Evolutionary conservation across 2,113 vertebrate genomes (phyloP).

Genomic region (Myrmophylax atrothorax): DNA sequence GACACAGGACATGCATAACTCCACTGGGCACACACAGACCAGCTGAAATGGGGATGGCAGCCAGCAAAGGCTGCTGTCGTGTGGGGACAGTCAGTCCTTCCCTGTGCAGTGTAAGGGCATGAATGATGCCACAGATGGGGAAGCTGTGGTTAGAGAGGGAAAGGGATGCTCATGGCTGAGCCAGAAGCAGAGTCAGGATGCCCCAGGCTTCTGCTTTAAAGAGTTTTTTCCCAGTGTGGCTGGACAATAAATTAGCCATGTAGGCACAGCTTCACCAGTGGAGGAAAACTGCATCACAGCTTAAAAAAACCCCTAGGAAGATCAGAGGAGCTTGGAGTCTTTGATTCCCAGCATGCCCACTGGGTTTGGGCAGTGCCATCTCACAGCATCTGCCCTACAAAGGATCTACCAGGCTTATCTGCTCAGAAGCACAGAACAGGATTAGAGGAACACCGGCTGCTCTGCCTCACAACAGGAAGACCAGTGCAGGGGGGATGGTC

Average conservation of each 20-base stretch:
- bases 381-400: neutral
- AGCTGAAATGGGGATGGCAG: accelerated
- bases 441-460: neutral
- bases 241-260: neutral
- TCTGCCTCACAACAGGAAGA: neutral
- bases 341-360: neutral
- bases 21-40: accelerated
- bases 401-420: neutral
- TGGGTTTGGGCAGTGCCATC: neutral
- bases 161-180: neutral
- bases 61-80: neutral
- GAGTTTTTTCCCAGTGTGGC: neutral
- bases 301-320: neutral
- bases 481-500: accelerated
- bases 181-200: neutral
- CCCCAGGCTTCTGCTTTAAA: neutral
- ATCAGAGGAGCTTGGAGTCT: neutral
- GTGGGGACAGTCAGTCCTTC: accelerated
- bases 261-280: neutral
- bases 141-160: neutral
- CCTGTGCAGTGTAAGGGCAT: accelerated
- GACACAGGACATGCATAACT: neutral
- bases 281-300: neutral
- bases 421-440: neutral
- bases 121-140: accelerated